phyloP scores from a whole-genome alignment of 1,140 invertebrate species.

The Drosophila guanche region DNA sequence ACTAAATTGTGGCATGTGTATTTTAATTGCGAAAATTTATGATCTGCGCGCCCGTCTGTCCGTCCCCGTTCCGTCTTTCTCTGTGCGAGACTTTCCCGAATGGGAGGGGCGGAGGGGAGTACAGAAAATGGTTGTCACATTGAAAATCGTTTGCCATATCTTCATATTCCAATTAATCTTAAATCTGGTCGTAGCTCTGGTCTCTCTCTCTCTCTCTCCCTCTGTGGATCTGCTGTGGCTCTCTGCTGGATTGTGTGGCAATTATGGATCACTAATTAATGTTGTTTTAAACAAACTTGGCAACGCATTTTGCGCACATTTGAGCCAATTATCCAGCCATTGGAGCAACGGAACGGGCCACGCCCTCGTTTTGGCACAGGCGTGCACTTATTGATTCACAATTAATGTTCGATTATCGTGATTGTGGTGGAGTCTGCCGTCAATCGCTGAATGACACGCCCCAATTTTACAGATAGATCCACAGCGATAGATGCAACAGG shows the following conservation, averaged over 20 bases:
- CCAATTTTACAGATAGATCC: constrained; percentile 63
- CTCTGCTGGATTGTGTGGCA: constrained; percentile 21
- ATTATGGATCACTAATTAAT: constrained; percentile 73
- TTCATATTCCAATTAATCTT: constrained; percentile 73
- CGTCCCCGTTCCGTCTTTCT: no score
- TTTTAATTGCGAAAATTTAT: no score
- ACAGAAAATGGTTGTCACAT: constrained; percentile 52
- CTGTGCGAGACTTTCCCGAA: constrained; percentile 15
- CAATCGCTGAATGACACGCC: constrained; percentile 56
- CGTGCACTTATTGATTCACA: constrained; percentile 79
- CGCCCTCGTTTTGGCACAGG: constrained; percentile 31
- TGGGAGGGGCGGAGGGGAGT: no score
- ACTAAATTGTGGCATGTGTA: no score
- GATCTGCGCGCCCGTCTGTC: no score
- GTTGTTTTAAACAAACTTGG: constrained; percentile 76
- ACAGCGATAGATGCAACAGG: constrained; percentile 23
- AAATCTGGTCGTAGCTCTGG: constrained; percentile 21
- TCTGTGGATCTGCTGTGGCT: no score
- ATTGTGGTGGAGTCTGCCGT: constrained; percentile 34
- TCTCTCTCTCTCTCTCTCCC: no score
- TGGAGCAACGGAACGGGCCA: constrained; percentile 3
- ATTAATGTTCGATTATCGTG: constrained; percentile 77
- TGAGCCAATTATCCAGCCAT: constrained; percentile 59
- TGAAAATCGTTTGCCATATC: constrained; percentile 52
- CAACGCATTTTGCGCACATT: constrained; percentile 78